These are phyloP conservation scores for Sturnus vulgaris DNA, from an alignment of 2,113 vertebrate genomes.

Conservation along the genomic window DNA sequence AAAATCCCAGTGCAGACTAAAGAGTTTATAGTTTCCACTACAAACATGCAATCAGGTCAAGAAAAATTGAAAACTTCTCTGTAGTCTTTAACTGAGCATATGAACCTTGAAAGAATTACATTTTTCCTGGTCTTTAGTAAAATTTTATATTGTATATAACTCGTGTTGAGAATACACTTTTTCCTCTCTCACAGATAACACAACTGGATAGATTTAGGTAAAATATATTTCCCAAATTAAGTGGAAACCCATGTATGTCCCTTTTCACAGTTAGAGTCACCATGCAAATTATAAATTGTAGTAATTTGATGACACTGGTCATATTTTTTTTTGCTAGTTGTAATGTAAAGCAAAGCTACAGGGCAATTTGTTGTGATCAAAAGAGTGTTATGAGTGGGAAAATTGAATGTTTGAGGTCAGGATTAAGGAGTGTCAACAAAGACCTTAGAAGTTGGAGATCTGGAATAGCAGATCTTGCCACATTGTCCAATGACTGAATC, in stretches of 20 bases:
- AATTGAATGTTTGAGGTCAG: not conserved
- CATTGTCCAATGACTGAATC: not conserved
- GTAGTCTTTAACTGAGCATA: not conserved
- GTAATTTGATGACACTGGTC: not conserved
- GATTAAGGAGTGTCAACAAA: not conserved
- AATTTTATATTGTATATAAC: not conserved
- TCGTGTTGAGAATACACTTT: not conserved
- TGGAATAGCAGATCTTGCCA: not conserved
- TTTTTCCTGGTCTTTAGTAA: not conserved
- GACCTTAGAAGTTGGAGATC: not conserved
- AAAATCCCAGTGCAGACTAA: not conserved
- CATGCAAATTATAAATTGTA: not conserved
- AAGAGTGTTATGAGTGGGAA: not conserved
- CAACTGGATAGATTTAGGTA: not conserved
- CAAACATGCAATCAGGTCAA: not conserved
- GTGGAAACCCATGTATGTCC: not conserved
- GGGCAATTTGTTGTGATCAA: not conserved
- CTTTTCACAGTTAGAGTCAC: not conserved
- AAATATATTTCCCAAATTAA: not conserved
- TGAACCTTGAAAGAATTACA: not conserved
- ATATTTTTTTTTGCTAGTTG: not conserved
- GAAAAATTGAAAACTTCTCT: not conserved
- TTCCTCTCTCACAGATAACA: not conserved
- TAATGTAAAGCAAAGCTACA: not conserved
- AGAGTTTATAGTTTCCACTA: not conserved